These are phyloP conservation scores for Agelas oroides DNA, from an alignment of 37 sponge, comb jelly and placozoan genomes.

Conservation along the genomic window DNA sequence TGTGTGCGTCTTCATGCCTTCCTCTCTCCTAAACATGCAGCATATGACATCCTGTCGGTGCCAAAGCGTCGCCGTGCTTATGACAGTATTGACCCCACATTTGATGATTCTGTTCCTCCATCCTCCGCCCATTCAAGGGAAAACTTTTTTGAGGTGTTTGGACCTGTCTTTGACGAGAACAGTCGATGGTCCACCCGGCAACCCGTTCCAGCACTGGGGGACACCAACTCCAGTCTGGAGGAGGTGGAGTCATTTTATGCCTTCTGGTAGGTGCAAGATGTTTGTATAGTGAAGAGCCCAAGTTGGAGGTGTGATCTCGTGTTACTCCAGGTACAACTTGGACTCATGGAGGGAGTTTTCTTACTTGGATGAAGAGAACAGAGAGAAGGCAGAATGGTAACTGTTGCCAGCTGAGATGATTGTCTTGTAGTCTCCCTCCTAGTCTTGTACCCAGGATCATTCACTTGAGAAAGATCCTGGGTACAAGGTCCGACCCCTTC, in stretches of 20 bases:
- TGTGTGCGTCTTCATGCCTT: too few relatives aligned
- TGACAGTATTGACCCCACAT: constrained; percentile 94
- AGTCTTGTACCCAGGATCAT: too few relatives aligned
- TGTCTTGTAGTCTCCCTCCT: too few relatives aligned
- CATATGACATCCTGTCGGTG: constrained; percentile 26
- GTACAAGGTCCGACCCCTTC: too few relatives aligned
- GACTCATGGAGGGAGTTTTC: constrained; percentile 98
- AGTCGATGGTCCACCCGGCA: constrained; percentile 83
- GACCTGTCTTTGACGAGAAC: constrained; percentile 82
- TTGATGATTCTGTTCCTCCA: constrained; percentile 83
- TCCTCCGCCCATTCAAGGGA: constrained; percentile 60
- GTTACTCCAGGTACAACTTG: constrained; percentile 78
- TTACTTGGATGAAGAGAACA: constrained; percentile 92
- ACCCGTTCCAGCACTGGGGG: constrained; percentile 89
- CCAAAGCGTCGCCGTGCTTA: constrained; percentile 74
- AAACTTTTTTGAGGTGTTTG: constrained; percentile 86
- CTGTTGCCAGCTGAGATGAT: too few relatives aligned
- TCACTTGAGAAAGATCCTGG: too few relatives aligned
- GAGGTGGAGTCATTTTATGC: constrained; percentile 89
- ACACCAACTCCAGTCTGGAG: constrained; percentile 44
- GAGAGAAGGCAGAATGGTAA: constrained; percentile 91
- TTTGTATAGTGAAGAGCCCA: neutral
- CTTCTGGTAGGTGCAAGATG: constrained; percentile 78
- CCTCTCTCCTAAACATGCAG: neutral
- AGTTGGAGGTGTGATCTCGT: neutral